These are phyloP conservation scores for Epinotia brunnichana DNA, from an alignment of 2,888 invertebrate species.

Conservation along the genomic window DNA sequence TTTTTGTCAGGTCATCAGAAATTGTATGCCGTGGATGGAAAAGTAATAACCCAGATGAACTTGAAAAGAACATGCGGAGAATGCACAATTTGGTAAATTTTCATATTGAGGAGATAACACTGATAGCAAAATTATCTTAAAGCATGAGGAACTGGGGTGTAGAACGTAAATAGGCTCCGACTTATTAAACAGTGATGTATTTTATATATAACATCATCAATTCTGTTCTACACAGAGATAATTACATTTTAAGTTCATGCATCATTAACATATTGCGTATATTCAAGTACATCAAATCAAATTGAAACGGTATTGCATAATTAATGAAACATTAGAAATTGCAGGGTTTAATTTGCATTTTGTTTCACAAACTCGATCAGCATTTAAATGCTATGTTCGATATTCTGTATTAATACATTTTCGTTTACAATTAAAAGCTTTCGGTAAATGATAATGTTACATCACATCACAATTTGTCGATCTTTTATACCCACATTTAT, in stretches of 20 bases:
- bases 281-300: neutral
- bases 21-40: no score
- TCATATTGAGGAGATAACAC: no score
- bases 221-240: neutral
- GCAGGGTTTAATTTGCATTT: neutral
- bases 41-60: no score
- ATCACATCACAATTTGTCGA: no score
- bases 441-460: no score
- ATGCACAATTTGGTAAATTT: no score
- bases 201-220: neutral
- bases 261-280: neutral
- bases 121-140: no score
- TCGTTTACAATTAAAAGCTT: no score
- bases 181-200: neutral
- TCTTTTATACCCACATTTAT: no score
- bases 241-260: neutral
- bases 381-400: neutral
- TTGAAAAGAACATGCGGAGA: no score
- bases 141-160: no score
- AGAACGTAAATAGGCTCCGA: neutral
- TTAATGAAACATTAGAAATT: neutral
- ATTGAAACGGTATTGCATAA: conserved; percentile 1
- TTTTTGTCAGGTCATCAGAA: no score
- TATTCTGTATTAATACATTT: neutral
- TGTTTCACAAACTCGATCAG: neutral